Conservation (phyloP, 2,113 vertebrate genomes). For the Tyto alba region DNA sequence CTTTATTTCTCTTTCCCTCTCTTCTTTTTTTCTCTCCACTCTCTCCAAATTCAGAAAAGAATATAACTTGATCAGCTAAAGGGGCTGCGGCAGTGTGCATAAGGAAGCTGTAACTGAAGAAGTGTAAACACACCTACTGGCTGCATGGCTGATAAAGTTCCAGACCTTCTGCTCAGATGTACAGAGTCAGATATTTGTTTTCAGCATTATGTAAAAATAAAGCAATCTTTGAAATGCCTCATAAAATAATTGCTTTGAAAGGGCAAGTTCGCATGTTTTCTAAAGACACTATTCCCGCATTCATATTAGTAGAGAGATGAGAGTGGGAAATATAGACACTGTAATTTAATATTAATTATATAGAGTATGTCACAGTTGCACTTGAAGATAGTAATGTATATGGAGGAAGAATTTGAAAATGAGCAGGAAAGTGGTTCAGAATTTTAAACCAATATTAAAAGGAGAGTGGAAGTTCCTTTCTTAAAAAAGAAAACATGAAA, state of each 20-base stretch:
- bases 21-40: neutral
- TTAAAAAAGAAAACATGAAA: neutral
- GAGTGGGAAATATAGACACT: neutral
- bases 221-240: neutral
- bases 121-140: neutral
- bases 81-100: neutral
- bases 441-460: neutral
- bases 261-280: neutral
- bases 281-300: neutral
- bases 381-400: neutral
- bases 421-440: neutral
- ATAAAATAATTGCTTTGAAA: conserved; percentile 15
- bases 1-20: neutral
- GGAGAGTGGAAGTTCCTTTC: neutral
- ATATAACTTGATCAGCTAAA: neutral
- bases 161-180: neutral
- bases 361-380: neutral
- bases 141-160: neutral
- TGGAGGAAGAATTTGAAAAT: neutral
- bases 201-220: neutral
- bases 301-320: neutral
- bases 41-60: neutral
- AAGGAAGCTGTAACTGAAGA: neutral
- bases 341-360: neutral
- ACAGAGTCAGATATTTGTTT: neutral